A percentile compares a stretch with the other conserved stretches of the same genome.
These are phyloP conservation scores for Sturmia bella DNA, from an alignment of 2,888 invertebrate genomes.

Conservation along the genomic window DNA sequence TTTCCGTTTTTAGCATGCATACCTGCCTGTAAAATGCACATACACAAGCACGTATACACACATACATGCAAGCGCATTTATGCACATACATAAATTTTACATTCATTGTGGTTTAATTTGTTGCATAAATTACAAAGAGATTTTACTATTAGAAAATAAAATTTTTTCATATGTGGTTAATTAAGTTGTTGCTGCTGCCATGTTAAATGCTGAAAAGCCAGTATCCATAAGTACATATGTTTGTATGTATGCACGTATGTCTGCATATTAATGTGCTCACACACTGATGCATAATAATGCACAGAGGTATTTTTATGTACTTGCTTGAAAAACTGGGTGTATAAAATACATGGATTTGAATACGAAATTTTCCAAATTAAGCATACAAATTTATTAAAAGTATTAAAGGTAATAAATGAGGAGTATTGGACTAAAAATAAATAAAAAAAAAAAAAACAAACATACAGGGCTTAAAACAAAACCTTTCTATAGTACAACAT, in stretches of 20 bases:
- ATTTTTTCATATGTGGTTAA: slow-evolving; percentile 40
- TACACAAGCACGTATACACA: no score
- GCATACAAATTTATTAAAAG: slow-evolving; percentile 18
- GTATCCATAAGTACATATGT: not conserved
- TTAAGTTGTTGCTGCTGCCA: slow-evolving; percentile 38
- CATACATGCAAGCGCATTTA: no score
- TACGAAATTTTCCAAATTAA: slow-evolving; percentile 3
- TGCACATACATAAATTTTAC: not conserved
- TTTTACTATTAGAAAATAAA: slow-evolving; percentile 25
- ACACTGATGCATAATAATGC: not conserved
- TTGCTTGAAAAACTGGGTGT: not conserved
- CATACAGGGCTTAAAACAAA: no score
- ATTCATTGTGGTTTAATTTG: slow-evolving; percentile 44
- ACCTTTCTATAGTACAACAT: no score
- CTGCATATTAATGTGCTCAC: no score
- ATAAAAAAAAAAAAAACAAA: not conserved
- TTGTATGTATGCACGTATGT: not conserved
- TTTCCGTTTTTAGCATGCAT: no score
- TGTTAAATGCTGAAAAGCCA: slow-evolving; percentile 4
- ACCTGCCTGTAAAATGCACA: no score
- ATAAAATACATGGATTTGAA: not conserved
- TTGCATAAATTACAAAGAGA: slow-evolving; percentile 47
- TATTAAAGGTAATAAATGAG: slow-evolving; percentile 14
- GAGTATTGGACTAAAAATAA: not conserved
- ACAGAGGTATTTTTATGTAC: not conserved